Evolutionary conservation across 2,888 invertebrate genomes (phyloP).

Genomic region (Meta bourneti): DNA sequence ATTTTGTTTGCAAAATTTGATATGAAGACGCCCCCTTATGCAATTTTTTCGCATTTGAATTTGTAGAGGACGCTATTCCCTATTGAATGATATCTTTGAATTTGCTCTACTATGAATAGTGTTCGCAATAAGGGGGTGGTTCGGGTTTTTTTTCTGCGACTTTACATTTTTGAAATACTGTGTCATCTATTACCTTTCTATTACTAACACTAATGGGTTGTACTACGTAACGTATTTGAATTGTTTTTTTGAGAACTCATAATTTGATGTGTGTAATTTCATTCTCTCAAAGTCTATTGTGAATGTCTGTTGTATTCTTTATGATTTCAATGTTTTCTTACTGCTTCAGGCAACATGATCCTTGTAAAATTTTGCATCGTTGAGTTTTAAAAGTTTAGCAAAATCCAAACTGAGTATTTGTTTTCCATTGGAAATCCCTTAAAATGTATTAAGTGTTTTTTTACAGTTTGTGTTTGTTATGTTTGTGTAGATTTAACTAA

Average conservation of each 20-base stretch:
- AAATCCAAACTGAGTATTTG: not conserved
- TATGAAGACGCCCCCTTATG: no score
- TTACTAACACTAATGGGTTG: not conserved
- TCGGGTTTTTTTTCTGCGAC: not conserved
- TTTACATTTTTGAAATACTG: not conserved
- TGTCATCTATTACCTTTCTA: not conserved
- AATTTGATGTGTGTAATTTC: not conserved
- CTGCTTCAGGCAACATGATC: not conserved
- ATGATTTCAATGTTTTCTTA: not conserved
- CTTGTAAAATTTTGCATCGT: not conserved
- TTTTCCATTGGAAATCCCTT: constrained; percentile 5
- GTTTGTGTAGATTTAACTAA: constrained; percentile 35
- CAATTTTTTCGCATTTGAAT: no score
- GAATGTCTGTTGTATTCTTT: not conserved
- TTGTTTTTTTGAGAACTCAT: not conserved
- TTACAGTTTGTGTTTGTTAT: constrained; percentile 7
- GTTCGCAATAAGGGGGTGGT: no score
- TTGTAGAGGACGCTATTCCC: no score
- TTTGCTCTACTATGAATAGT: no score
- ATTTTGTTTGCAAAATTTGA: no score
- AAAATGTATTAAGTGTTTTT: not conserved
- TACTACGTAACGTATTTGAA: not conserved
- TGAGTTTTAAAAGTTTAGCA: not conserved
- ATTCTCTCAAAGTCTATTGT: not conserved
- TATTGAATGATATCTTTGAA: no score